These are phyloP conservation scores for Leucopsar rothschildi DNA, from an alignment of 2,113 vertebrate species.

Conservation along the genomic window DNA sequence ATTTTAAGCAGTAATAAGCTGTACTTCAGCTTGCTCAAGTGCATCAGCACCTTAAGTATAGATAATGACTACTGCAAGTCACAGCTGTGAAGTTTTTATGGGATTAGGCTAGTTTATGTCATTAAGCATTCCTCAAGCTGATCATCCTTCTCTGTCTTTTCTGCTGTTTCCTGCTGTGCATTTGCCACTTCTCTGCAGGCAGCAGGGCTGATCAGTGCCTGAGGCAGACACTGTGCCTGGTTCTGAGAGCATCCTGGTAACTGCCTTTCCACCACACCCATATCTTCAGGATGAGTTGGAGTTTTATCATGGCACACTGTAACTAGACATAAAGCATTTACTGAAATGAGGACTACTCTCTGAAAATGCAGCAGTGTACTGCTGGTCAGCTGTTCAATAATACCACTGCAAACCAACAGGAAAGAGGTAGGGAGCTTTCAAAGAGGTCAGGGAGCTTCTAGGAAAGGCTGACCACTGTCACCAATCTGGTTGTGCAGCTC, in stretches of 20 bases:
- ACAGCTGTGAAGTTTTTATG: neutral
- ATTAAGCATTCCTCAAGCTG: neutral
- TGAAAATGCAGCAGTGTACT: neutral
- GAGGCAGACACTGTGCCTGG: neutral
- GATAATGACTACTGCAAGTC: neutral
- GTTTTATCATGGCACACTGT: neutral
- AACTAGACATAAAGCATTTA: neutral
- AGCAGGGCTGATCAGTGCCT: neutral
- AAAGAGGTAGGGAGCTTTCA: too few species aligned
- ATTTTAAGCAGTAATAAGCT: neutral
- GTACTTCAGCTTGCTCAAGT: neutral
- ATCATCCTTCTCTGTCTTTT: neutral
- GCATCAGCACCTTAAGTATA: neutral
- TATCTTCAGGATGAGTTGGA: neutral
- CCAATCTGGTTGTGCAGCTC: neutral
- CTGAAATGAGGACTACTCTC: neutral
- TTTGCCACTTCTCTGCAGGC: neutral
- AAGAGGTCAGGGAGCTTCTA: neutral
- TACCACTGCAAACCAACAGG: too few species aligned
- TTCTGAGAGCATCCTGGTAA: neutral
- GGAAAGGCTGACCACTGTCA: neutral
- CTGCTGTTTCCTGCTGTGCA: neutral
- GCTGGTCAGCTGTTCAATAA: neutral
- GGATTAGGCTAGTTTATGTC: neutral
- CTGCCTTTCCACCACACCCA: neutral